A percentile compares a stretch with the other conserved stretches of the same genome.
These are phyloP conservation scores for Stenoptilia bipunctidactyla DNA, from an alignment of 2,888 invertebrate species.

Conservation along the genomic window DNA sequence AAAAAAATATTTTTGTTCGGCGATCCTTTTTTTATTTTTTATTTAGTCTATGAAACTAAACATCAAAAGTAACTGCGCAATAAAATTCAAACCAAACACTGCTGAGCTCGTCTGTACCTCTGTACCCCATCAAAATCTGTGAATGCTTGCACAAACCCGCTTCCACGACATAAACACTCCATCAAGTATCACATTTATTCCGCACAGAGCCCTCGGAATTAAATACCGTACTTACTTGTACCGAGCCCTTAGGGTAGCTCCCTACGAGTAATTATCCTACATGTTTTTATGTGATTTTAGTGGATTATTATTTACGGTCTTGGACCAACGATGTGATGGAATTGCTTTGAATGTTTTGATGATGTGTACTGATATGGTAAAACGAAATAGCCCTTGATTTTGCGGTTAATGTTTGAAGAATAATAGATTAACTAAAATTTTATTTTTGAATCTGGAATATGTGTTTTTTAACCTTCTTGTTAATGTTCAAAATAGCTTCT, in stretches of 20 bases:
- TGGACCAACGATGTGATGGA: conserved; percentile 29
- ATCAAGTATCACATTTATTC: conserved; percentile 53
- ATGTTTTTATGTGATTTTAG: conserved; percentile 66
- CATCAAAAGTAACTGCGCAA: no score
- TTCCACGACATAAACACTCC: conserved; percentile 66
- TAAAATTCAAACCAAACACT: conserved; percentile 10
- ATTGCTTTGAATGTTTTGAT: conserved; percentile 18
- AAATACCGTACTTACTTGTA: conserved; percentile 39
- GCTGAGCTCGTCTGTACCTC: conserved; percentile 35
- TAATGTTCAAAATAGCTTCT: no score
- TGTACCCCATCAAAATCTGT: conserved; percentile 68
- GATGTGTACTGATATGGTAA: neutral
- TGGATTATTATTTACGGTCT: conserved; percentile 64
- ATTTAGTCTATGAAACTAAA: no score
- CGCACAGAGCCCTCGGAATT: conserved; percentile 19
- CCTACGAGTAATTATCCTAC: conserved; percentile 65
- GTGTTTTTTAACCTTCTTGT: no score
- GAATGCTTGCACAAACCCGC: conserved; percentile 72
- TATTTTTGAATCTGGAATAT: no score
- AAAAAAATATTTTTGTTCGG: no score
- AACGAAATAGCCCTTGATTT: no score
- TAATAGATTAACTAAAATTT: no score
- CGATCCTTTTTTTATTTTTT: no score
- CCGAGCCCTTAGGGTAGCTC: conserved; percentile 45
- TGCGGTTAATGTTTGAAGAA: no score